Conservation (phyloP, 2,888 invertebrate genomes). For the Drosophila histrio region DNA sequence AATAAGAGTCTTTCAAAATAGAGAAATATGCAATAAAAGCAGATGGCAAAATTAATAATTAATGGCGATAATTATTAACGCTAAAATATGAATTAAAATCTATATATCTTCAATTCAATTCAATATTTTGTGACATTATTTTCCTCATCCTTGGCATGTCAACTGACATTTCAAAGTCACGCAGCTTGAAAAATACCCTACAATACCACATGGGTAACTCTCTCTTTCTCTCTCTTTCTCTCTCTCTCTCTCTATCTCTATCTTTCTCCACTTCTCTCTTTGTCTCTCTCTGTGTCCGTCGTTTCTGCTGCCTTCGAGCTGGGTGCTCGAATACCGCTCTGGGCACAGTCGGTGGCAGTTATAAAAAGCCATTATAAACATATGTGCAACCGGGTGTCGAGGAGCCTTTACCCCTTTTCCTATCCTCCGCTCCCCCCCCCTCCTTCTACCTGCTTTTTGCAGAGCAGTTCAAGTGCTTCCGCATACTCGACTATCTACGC, state of each 20-base stretch:
- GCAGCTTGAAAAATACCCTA: conserved; percentile 19
- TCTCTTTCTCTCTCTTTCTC: background rate
- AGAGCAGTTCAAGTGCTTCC: conserved; percentile 60
- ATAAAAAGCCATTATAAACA: conserved; percentile 75
- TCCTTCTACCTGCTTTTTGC: background rate
- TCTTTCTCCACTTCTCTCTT: background rate
- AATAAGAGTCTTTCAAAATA: too few relatives aligned
- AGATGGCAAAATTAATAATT: too few relatives aligned
- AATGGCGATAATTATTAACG: too few relatives aligned
- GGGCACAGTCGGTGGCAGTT: conserved; percentile 59
- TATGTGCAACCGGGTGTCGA: conserved; percentile 57
- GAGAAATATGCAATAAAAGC: too few relatives aligned
- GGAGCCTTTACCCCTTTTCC: background rate
- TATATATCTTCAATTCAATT: background rate
- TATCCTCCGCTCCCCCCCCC: background rate
- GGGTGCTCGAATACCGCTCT: conserved; percentile 9
- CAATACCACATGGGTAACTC: conserved; percentile 22
- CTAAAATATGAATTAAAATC: background rate
- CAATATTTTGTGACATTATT: background rate
- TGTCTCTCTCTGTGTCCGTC: background rate
- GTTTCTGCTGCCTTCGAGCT: background rate
- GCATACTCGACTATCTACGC: conserved; percentile 29
- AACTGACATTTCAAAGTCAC: background rate
- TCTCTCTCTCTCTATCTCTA: background rate
- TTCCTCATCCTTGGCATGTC: background rate